A percentile compares a stretch with the other conserved stretches of the same genome.
phyloP scores from a whole-genome alignment of 1,140 invertebrate species.

The Eulimnadia texana region DNA sequence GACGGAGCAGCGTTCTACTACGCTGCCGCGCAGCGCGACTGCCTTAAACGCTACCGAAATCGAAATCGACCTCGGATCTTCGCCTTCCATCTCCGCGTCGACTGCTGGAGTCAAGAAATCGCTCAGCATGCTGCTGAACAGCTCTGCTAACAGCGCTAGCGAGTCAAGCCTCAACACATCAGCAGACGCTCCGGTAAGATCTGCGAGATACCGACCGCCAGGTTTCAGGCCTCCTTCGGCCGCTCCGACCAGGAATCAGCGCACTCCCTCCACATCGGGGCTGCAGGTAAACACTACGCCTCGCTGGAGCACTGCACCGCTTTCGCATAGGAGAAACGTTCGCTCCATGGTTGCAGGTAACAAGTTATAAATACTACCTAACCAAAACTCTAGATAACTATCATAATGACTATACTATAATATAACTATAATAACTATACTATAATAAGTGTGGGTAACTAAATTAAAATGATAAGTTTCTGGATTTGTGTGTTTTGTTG shows the following conservation, averaged over 20 bases:
- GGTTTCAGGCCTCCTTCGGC: constrained; percentile 42
- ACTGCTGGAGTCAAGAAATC: constrained; percentile 46
- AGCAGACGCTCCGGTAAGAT: constrained; percentile 42
- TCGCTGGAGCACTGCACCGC: constrained; percentile 9
- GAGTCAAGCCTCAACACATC: constrained; percentile 18
- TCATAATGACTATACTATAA: too few relatives aligned
- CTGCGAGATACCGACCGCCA: constrained; percentile 67
- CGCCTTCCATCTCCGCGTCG: constrained; percentile 28
- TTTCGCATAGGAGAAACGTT: constrained; percentile 8
- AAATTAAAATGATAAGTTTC: too few relatives aligned
- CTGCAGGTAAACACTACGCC: constrained; percentile 5
- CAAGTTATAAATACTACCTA: too few relatives aligned
- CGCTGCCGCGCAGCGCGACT: constrained; percentile 39
- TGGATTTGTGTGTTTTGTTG: too few relatives aligned
- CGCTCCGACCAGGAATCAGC: constrained; percentile 15
- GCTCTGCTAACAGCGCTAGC: constrained; percentile 14
- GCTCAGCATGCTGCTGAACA: constrained; percentile 38
- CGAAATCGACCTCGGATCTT: constrained; percentile 21
- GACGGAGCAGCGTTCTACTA: constrained; percentile 36
- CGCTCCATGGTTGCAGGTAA: constrained; percentile 15
- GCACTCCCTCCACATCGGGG: constrained; percentile 20
- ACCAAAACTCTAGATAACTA: too few relatives aligned
- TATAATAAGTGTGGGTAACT: too few relatives aligned
- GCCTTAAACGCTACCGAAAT: constrained; percentile 13
- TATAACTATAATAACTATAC: too few relatives aligned